Evolutionary conservation across 2,888 invertebrate genomes (phyloP).

Genomic region (Leptogaster cylindrica): DNA sequence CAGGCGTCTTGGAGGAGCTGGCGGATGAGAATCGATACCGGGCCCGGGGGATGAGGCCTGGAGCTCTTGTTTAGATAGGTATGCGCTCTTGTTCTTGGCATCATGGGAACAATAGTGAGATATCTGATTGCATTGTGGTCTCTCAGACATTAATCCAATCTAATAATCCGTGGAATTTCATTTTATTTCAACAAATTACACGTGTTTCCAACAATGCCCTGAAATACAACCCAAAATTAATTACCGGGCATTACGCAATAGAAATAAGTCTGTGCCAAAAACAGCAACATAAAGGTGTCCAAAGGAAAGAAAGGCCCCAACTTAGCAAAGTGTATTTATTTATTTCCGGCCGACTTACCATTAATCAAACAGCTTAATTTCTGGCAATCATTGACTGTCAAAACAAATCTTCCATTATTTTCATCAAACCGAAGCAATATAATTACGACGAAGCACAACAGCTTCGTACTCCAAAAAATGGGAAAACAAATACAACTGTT

Average conservation of each 20-base stretch:
- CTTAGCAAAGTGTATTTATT: constrained; percentile 37
- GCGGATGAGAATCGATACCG: constrained; percentile 18
- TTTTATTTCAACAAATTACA: constrained; percentile 29
- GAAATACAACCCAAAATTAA: constrained; percentile 35
- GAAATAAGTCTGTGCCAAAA: constrained; percentile 28
- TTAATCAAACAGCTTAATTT: constrained; percentile 47
- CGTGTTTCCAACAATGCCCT: constrained; percentile 13
- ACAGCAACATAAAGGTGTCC: constrained; percentile 18
- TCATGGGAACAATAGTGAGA: constrained; percentile 31
- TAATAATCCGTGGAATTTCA: constrained; percentile 30
- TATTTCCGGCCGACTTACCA: constrained; percentile 27
- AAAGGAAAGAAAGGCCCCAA: constrained; percentile 7
- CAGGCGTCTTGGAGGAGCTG: no score
- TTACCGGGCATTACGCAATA: constrained; percentile 23
- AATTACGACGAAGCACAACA: constrained; percentile 40
- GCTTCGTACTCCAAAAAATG: background rate
- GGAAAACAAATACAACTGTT: constrained; percentile 44
- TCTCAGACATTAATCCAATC: constrained; percentile 17
- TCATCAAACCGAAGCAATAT: constrained; percentile 58
- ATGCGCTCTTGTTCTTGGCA: constrained; percentile 1
- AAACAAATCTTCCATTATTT: constrained; percentile 60
- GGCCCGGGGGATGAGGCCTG: background rate
- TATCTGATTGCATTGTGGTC: constrained; percentile 24
- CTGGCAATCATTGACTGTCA: constrained; percentile 54
- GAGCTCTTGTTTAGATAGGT: no score